A percentile compares a stretch with the other conserved stretches of the same genome.
Evolutionary conservation across 2,888 invertebrate species (phyloP).

Genomic region (Lagria hirta): DNA sequence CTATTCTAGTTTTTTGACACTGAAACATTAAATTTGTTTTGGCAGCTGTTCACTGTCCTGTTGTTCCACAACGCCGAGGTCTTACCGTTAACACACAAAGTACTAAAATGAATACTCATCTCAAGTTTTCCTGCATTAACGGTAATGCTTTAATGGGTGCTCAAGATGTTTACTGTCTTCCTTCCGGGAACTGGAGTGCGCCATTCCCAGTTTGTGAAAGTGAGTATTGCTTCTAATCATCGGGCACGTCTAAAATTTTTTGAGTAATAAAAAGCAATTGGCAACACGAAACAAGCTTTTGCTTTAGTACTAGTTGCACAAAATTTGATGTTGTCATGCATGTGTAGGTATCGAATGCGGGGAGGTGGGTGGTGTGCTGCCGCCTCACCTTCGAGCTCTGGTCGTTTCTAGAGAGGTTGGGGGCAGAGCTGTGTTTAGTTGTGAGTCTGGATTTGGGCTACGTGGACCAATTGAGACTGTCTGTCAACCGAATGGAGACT

Average conservation of each 20-base stretch:
- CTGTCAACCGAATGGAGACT: slow-evolving; percentile 76
- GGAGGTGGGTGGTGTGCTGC: slow-evolving; percentile 61
- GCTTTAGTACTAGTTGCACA: slow-evolving; percentile 16
- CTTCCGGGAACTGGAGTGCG: slow-evolving; percentile 84
- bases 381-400: slow-evolving; percentile 68
- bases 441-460: slow-evolving; percentile 74
- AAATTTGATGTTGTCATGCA: slow-evolving; percentile 16
- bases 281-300: slow-evolving; percentile 3
- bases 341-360: slow-evolving; percentile 72
- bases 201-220: slow-evolving; percentile 82
- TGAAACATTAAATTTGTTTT: no score
- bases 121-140: slow-evolving; percentile 75
- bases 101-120: slow-evolving; percentile 73
- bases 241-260: slow-evolving; percentile 7
- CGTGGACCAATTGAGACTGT: slow-evolving; percentile 74
- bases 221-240: slow-evolving; percentile 51
- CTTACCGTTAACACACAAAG: slow-evolving; percentile 70
- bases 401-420: slow-evolving; percentile 79
- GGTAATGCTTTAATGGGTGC: slow-evolving; percentile 80
- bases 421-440: slow-evolving; percentile 78
- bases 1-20: neutral
- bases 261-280: slow-evolving; percentile 2
- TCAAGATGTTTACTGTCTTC: slow-evolving; percentile 71
- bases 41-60: slow-evolving; percentile 75
- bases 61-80: slow-evolving; percentile 71